Percentiles rank a stretch among this genome's conserved stretches.
phyloP scores from a whole-genome alignment of 2,888 invertebrate species.

The Mimumesa dahlbomi region DNA sequence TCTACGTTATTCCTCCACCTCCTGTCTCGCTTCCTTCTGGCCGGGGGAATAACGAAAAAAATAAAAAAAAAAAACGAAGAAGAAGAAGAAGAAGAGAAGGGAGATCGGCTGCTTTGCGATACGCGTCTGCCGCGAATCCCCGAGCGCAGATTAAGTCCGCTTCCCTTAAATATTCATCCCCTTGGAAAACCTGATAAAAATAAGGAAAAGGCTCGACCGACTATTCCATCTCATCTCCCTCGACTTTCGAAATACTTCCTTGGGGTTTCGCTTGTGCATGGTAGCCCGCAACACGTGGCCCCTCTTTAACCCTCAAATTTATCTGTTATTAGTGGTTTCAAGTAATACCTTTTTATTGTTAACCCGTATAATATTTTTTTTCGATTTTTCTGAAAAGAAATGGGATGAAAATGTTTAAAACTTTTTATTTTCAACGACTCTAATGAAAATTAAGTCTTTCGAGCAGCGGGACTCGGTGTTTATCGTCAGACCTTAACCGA shows the following conservation, averaged over 20 bases:
- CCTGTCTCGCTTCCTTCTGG: conserved; percentile 27
- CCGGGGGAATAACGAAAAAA: conserved; percentile 35
- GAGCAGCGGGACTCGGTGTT: conserved; percentile 53
- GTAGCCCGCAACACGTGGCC: conserved; percentile 59
- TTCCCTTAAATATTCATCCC: conserved; percentile 84
- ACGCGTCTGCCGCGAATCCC: conserved; percentile 79
- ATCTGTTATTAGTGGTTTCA: conserved; percentile 38
- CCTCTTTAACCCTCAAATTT: conserved; percentile 43
- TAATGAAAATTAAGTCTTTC: conserved; percentile 7
- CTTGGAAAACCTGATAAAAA: conserved; percentile 82
- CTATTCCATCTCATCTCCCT: conserved; percentile 45
- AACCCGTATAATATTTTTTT: background rate
- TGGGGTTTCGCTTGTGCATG: conserved; percentile 35
- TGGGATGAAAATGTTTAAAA: background rate
- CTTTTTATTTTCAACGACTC: too few species aligned
- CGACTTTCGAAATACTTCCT: conserved; percentile 38
- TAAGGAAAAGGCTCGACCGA: conserved; percentile 75
- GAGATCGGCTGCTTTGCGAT: conserved; percentile 70
- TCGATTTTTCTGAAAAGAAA: background rate
- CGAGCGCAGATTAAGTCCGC: conserved; percentile 83
- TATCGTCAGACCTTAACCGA: conserved; percentile 64
- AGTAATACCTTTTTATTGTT: background rate
- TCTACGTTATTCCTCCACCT: conserved; percentile 66
- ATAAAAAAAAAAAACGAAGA: conserved; percentile 21
- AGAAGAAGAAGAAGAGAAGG: conserved; percentile 32